Conservation (phyloP, 2,113 vertebrate species). For the Pyxicephalus adspersus region DNA sequence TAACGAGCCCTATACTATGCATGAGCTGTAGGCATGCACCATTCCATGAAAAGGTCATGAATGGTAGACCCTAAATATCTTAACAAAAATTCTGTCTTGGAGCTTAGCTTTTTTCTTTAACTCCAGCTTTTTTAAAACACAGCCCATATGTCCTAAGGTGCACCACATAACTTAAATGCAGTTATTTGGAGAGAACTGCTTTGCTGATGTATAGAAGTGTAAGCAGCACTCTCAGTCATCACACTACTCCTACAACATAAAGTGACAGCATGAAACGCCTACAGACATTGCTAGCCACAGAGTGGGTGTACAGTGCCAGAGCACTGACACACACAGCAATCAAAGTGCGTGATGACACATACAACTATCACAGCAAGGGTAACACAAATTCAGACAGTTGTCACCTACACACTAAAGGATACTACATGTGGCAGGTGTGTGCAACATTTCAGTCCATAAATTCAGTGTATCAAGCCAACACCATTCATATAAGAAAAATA, state of each 20-base stretch:
- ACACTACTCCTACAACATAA: slow-evolving; percentile 21
- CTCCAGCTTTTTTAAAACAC: too few relatives aligned
- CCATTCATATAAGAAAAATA: too few relatives aligned
- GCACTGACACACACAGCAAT: slow-evolving; percentile 2
- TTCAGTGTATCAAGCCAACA: too few relatives aligned
- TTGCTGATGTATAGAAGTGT: not conserved
- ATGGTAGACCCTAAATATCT: too few relatives aligned
- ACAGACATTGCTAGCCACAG: slow-evolving; percentile 6
- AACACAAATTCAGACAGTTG: not conserved
- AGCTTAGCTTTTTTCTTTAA: too few relatives aligned
- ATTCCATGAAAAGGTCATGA: too few relatives aligned
- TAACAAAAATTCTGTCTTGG: too few relatives aligned
- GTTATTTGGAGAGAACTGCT: too few relatives aligned
- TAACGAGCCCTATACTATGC: not conserved
- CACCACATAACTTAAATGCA: too few relatives aligned
- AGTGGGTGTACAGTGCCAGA: slow-evolving; percentile 15
- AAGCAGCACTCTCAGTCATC: slow-evolving; percentile 3
- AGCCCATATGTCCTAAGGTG: too few relatives aligned
- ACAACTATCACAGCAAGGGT: not conserved
- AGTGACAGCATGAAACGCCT: slow-evolving; percentile 5
- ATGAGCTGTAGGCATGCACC: too few relatives aligned
- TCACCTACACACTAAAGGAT: not conserved
- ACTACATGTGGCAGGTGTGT: not conserved
- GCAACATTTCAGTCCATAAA: too few relatives aligned
- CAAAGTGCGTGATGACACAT: not conserved